Base-by-base conservation (phyloP, 2,888 invertebrate genomes). In the Drosophila cognata region DNA sequence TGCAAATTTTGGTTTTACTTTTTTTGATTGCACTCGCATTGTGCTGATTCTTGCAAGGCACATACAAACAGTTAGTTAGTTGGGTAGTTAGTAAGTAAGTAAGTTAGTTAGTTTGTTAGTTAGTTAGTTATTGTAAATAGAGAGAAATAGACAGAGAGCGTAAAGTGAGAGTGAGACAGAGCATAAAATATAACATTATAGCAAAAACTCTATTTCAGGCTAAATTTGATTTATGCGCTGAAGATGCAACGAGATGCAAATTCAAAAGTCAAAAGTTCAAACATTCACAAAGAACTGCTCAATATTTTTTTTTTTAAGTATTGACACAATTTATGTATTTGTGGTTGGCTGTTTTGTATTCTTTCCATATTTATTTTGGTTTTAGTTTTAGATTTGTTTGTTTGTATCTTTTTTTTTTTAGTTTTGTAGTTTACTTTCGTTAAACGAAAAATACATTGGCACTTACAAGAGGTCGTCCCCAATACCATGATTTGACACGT, bases 381-480 rank as follows among this genome's bases (percentile, higher is more conserved):
- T 64, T 63, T 58, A 38, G 48, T 51, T 67, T 59, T 36, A 64
- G 25, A 57, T 51, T 62, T 13, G 16, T 41, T 62, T 62, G 46
- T 62, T 71, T 79, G 68, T 74, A 77, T 63, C 52, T 64, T 66
- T 63, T 71, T 67, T 71, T 56, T 48, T 65, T 67, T 68, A 72
- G 59, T 77, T 83, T 71, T 58, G 46, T 71, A 53, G 52, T 80
- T 84, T 77, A 77, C 61, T 89, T 84, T 82, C 86, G 81, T 84
- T 86, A 79, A 88, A 91, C 89, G 91, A 91, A 92, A 91, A 92
- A 92, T 92, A 93, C 92, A 92, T 92, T 93, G 93, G 93, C 95
- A 97, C 97, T 97, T 97, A 97, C 97, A 95, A 97, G 97, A 96
- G 97, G 97, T 96, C 97, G 96, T 95, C 97, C 97, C 97, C 97